These are phyloP conservation scores for Aethina tumida DNA, from an alignment of 1,140 invertebrate species.

Conservation along the genomic window DNA sequence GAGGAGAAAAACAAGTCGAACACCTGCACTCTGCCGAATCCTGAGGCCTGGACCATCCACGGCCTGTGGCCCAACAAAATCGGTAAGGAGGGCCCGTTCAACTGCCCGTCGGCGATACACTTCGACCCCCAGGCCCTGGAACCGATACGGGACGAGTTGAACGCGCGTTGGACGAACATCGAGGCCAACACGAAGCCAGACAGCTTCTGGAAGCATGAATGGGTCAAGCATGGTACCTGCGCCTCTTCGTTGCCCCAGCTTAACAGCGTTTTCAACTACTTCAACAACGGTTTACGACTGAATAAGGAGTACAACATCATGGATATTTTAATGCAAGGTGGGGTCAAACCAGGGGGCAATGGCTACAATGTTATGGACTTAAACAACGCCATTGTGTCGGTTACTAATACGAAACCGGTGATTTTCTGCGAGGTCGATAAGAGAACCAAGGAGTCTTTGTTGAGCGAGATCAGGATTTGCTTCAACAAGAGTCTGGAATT, in stretches of 20 bases:
- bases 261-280: conserved; percentile 63
- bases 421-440: conserved; percentile 50
- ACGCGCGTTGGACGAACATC: conserved; percentile 64
- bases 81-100: conserved; percentile 52
- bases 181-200: conserved; percentile 46
- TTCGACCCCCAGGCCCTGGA: conserved; percentile 52
- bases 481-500: conserved; percentile 51
- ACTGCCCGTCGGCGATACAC: conserved; percentile 54
- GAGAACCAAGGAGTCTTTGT: conserved; percentile 43
- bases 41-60: conserved; percentile 66
- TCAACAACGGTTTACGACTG: conserved; percentile 54
- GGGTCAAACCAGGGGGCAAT: conserved; percentile 44
- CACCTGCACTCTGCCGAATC: conserved; percentile 51
- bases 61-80: conserved; percentile 72
- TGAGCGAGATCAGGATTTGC: conserved; percentile 57
- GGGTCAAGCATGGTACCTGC: conserved; percentile 78
- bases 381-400: conserved; percentile 44
- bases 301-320: conserved; percentile 50
- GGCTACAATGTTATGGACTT: conserved; percentile 46
- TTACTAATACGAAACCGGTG: conserved; percentile 46
- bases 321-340: conserved; percentile 24
- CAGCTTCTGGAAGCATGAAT: conserved; percentile 73
- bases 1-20: conserved; percentile 45
- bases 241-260: too few relatives aligned
- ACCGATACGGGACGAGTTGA: conserved; percentile 48